Conservation (phyloP, 1,140 invertebrate genomes). For the Panagrolaimus sp. region DNA sequence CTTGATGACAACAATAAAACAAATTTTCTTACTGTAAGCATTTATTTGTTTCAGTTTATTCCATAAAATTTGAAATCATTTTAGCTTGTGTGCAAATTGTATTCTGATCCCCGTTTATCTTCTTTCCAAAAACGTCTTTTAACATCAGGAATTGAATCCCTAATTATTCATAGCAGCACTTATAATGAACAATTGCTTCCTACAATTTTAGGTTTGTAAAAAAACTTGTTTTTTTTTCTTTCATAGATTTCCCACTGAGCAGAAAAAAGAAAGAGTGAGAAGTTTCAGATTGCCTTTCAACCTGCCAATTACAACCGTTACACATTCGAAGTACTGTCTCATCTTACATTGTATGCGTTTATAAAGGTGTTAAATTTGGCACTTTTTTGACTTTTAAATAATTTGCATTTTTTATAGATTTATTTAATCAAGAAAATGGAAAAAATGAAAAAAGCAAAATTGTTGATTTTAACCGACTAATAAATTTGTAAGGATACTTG, state of each 20-base stretch:
- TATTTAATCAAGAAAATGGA: not conserved
- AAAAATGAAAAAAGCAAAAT: constrained; percentile 1
- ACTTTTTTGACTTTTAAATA: not conserved
- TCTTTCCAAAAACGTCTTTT: constrained; percentile 9
- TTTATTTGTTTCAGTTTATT: no score
- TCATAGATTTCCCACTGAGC: constrained; percentile 6
- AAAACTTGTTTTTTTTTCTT: not conserved
- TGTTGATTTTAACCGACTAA: constrained; percentile 12
- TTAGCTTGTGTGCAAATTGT: constrained; percentile 1
- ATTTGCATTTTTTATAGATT: not conserved
- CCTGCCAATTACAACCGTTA: constrained; percentile 19
- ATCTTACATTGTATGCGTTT: constrained; percentile 14
- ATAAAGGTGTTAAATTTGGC: constrained; percentile 13
- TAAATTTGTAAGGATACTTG: constrained; percentile 5
- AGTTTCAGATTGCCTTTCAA: constrained; percentile 18
- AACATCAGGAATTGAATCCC: constrained; percentile 11
- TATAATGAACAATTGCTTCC: constrained; percentile 12
- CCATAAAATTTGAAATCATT: no score
- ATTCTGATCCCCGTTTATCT: constrained; percentile 12
- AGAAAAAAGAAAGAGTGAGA: not conserved
- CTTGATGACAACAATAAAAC: constrained; percentile 10
- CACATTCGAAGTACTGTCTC: constrained; percentile 15
- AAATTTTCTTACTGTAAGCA: constrained; percentile 2
- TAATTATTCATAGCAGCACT: constrained; percentile 16
- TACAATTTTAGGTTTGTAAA: constrained; percentile 6